Conservation (phyloP, 2,888 invertebrate genomes). For the Stegana nigrithorax region DNA sequence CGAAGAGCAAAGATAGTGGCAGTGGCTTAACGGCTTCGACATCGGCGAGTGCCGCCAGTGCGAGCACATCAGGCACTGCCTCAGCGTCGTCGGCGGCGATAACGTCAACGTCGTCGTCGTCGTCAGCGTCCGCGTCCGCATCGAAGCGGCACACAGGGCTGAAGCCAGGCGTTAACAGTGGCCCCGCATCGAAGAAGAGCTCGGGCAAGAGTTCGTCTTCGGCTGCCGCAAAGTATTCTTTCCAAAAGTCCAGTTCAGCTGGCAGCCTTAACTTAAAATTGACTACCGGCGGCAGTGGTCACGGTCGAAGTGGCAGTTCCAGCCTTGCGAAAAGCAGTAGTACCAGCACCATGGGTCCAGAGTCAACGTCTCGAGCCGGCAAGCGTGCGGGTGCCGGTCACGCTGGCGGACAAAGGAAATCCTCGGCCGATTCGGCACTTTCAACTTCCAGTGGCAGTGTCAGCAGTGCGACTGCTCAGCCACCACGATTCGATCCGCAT, state of each 20-base stretch:
- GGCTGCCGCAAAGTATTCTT: conserved; percentile 51
- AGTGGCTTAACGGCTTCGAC: conserved; percentile 17
- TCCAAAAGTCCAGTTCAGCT: conserved; percentile 68
- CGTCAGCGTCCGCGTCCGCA: conserved; percentile 69
- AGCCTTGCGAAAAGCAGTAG: conserved; percentile 65
- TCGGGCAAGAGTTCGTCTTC: conserved; percentile 8
- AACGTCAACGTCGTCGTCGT: conserved; percentile 69
- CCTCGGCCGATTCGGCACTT: conserved; percentile 34
- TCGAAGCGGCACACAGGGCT: conserved; percentile 81
- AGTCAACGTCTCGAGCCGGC: no score
- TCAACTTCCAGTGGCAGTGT: conserved; percentile 44
- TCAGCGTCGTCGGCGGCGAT: conserved; percentile 63
- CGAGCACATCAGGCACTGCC: conserved; percentile 52
- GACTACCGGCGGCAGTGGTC: conserved; percentile 41
- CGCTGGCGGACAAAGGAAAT: conserved; percentile 32
- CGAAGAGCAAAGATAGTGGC: background rate
- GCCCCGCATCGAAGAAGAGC: conserved; percentile 82
- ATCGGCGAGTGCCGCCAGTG: conserved; percentile 20
- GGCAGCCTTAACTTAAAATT: conserved; percentile 63
- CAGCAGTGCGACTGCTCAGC: no score
- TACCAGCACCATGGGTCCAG: conserved; percentile 58
- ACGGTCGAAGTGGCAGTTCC: conserved; percentile 32
- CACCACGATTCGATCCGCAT: conserved; percentile 60
- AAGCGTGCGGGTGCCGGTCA: no score
- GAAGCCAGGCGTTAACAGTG: conserved; percentile 87